Base-by-base conservation (phyloP, 2,888 invertebrate genomes). In the Bimastos eiseni region DNA sequence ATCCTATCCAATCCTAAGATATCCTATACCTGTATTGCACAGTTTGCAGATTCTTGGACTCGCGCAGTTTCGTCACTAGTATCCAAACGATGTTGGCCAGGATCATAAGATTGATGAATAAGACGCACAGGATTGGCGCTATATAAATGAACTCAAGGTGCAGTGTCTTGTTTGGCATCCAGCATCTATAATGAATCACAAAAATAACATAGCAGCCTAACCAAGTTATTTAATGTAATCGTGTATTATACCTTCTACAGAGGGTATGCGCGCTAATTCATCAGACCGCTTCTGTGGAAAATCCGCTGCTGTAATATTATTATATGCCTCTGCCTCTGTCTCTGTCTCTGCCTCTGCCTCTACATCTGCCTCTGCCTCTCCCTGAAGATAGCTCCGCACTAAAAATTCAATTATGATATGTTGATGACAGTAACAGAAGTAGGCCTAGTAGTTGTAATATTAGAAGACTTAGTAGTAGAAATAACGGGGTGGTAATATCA, bases 31-130 rank as follows among this genome's bases (percentile, higher is more conserved):
- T 94, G 93, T 95, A 95, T 95, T 98, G 98, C 93, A 98, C 97
- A 11, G 98, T 98, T 95, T 98, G 98, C 90, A 97, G 96, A 1
- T 97, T 97, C 94, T 98, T 98, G 33, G 98, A 97, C 37, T 98
- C 98, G 89, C 98, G 96, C 15, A 98, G 96, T 94, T 98, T 98
- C 55, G 98, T 98, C 94, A 98, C 98, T 92, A 98, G 96, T 90
- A 98, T 98, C 98, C 98, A 95, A 91, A 95, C 94, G 83, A 95
- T 95, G 95, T 92, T 94, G 92, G 93, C 93, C 92, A 94, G 93
- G 93, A 95, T 95, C 91, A 94, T 92, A 15, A 95, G 93, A 92
- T 95, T 95, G 93, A 98, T 96, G 91, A 97, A 96, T 44, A 98
- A 96, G 21, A 98, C 97, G 37, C 96, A 95, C 92, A 98, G 96